These are phyloP conservation scores for Clarias batrachus DNA, from an alignment of 2,113 vertebrate genomes.

Conservation along the genomic window DNA sequence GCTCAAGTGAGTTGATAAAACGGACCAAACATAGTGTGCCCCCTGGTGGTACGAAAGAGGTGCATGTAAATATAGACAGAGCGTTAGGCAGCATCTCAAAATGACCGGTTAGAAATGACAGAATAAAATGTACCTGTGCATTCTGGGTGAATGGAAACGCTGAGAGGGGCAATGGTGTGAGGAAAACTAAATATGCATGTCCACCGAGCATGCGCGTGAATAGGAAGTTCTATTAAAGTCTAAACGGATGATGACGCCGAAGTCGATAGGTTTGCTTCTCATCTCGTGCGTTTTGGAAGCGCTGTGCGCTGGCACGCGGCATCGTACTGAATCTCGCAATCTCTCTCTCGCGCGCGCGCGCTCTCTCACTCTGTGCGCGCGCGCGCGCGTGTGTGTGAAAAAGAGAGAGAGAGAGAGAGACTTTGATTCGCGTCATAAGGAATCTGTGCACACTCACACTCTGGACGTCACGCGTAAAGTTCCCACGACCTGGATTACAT, in stretches of 20 bases:
- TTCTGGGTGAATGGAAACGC: not conserved
- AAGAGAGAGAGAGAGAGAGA: slow-evolving; percentile 11
- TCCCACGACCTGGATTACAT: slow-evolving; percentile 29
- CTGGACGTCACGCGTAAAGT: slow-evolving; percentile 26
- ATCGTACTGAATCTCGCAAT: not conserved
- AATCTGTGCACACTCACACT: not conserved
- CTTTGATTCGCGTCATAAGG: not conserved
- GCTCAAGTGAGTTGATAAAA: not conserved
- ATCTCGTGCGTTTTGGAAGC: not conserved
- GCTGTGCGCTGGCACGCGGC: not conserved
- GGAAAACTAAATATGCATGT: not conserved
- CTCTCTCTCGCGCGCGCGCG: not conserved
- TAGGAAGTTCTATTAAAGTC: not conserved
- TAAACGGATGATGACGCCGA: not conserved
- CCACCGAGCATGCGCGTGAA: too few relatives aligned
- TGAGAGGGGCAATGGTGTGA: too few relatives aligned
- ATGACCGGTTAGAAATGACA: not conserved
- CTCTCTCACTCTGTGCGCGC: not conserved
- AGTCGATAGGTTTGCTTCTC: not conserved
- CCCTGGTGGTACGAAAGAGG: not conserved
- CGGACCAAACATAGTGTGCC: not conserved
- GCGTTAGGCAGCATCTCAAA: not conserved
- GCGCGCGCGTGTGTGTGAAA: not conserved
- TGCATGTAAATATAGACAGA: not conserved
- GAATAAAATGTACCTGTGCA: not conserved